These are phyloP conservation scores for Brachystomella parvula DNA, from an alignment of 1,140 invertebrate species.

Conservation along the genomic window DNA sequence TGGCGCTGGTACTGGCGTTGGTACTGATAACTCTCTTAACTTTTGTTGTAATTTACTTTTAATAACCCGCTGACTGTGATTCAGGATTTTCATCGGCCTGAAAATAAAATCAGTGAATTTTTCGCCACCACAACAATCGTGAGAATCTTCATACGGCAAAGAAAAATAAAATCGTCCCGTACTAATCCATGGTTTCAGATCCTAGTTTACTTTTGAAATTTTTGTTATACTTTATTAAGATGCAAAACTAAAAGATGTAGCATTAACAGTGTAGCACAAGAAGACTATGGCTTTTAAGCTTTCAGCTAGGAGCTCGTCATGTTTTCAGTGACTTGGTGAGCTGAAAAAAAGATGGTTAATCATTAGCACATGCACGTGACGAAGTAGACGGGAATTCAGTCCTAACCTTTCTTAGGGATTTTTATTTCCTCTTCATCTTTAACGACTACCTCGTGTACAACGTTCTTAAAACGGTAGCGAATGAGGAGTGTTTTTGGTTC, in stretches of 20 bases:
- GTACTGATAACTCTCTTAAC: no score
- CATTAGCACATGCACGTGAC: not conserved
- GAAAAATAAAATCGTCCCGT: no score
- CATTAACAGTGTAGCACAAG: not conserved
- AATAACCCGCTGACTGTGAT: no score
- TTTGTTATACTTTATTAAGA: no score
- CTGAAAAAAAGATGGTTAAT: conserved; percentile 41
- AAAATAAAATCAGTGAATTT: no score
- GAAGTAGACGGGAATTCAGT: not conserved
- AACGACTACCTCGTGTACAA: conserved; percentile 68
- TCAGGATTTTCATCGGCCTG: no score
- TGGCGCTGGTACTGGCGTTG: no score
- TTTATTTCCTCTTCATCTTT: conserved; percentile 66
- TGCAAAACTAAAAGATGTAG: not conserved
- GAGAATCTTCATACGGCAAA: no score
- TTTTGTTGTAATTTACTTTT: no score
- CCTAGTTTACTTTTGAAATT: no score
- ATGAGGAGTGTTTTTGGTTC: conserved; percentile 83
- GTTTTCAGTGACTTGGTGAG: conserved; percentile 42
- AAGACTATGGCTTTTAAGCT: not conserved
- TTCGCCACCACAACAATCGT: no score
- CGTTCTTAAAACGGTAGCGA: conserved; percentile 73
- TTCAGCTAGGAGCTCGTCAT: not conserved
- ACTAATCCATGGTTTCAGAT: no score
- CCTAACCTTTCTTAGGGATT: conserved; percentile 60